These are phyloP conservation scores for Mastigias papua DNA, from an alignment of 30 jellyfish, hydroid and myxozoan genomes.

Conservation along the genomic window DNA sequence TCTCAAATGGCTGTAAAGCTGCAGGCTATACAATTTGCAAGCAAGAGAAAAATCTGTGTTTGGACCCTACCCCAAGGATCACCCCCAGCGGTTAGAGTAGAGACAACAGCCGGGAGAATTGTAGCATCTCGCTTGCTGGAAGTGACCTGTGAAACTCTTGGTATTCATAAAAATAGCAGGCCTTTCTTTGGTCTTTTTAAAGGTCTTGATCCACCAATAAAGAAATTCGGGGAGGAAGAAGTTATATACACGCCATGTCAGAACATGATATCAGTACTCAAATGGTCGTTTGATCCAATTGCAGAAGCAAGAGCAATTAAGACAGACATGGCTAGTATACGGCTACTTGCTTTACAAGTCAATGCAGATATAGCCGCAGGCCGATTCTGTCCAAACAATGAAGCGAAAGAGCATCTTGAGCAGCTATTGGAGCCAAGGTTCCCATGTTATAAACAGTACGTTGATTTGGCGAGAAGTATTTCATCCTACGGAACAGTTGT, in stretches of 20 bases:
- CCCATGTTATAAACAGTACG: constrained; percentile 88
- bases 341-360: constrained; percentile 76
- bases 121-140: constrained; percentile 69
- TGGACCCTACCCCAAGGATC: constrained; percentile 94
- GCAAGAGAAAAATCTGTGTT: constrained; percentile 61
- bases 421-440: constrained; percentile 70
- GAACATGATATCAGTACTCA: constrained; percentile 67
- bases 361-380: constrained; percentile 68
- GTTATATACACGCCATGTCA: constrained; percentile 71
- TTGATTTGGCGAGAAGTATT: constrained; percentile 82
- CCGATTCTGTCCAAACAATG: constrained; percentile 47
- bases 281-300: constrained; percentile 87
- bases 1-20: neutral
- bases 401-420: constrained; percentile 50
- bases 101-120: constrained; percentile 66
- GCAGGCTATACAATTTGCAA: constrained; percentile 7
- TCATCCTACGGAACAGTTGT: constrained; percentile 56
- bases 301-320: constrained; percentile 74
- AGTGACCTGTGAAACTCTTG: constrained; percentile 76
- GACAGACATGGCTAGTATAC: constrained; percentile 79
- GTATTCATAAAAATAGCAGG: constrained; percentile 63
- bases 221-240: constrained; percentile 78
- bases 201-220: constrained; percentile 81
- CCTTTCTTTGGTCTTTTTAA: constrained; percentile 76
- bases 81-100: constrained; percentile 93